phyloP scores from a whole-genome alignment of 2,888 invertebrate species.

The Drosophila colorata region DNA sequence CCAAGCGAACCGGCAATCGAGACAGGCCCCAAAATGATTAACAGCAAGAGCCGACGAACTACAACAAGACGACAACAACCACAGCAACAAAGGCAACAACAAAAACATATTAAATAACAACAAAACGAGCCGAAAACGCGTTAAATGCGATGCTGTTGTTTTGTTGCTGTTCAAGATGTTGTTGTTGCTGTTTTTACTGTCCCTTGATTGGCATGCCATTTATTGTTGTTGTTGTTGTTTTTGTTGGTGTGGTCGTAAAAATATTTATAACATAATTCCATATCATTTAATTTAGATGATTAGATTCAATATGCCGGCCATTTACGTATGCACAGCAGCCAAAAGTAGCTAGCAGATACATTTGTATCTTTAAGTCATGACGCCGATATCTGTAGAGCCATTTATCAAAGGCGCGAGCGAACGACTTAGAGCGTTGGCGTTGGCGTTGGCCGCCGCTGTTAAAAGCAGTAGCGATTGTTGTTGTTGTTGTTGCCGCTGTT shows the following conservation, averaged over 20 bases:
- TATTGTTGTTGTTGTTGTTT: conserved; percentile 29
- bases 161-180: conserved; percentile 13
- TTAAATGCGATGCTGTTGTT: conserved; percentile 53
- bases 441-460: conserved; percentile 11
- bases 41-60: conserved; percentile 63
- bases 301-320: conserved; percentile 69
- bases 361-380: conserved; percentile 53
- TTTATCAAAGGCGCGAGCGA: conserved; percentile 51
- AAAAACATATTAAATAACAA: conserved; percentile 11
- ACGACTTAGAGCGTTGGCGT: conserved; percentile 8
- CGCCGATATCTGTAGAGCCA: conserved; percentile 42
- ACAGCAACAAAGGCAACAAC: conserved; percentile 9
- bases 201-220: conserved; percentile 47
- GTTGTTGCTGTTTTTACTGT: conserved; percentile 16
- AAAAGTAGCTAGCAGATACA: conserved; percentile 58
- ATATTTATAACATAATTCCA: conserved; percentile 76
- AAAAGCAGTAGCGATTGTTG: conserved; percentile 34
- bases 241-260: conserved; percentile 52
- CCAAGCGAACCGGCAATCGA: conserved; percentile 41
- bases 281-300: conserved; percentile 77
- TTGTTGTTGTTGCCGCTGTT: conserved; percentile 5
- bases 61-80: conserved; percentile 13
- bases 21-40: conserved; percentile 74
- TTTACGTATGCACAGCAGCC: conserved; percentile 52
- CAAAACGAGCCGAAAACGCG: conserved; percentile 53